Evolutionary conservation across 2,113 vertebrate genomes (phyloP).

Genomic region (Nothoprocta perdicaria): DNA sequence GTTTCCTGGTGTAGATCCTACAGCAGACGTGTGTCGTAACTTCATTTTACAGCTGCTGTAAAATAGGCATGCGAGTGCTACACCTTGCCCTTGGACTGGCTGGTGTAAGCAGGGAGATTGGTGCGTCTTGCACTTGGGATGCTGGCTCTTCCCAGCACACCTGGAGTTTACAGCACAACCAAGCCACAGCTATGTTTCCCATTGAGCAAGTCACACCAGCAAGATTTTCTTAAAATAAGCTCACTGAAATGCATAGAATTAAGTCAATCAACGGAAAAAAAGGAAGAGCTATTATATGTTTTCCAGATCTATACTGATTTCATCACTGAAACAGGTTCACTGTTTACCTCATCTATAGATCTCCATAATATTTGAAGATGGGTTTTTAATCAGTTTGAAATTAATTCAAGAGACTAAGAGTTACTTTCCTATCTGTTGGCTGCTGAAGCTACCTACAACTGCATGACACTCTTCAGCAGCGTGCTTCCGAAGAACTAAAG

Average conservation of each 20-base stretch:
- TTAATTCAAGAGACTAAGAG: not conserved
- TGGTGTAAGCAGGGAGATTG: not conserved
- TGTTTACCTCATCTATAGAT: not conserved
- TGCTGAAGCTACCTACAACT: not conserved
- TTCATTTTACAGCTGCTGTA: no score
- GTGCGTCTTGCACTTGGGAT: fast-evolving
- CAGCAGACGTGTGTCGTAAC: fast-evolving
- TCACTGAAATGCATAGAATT: not conserved
- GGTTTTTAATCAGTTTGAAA: not conserved
- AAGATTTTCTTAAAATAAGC: not conserved
- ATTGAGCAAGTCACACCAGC: fast-evolving
- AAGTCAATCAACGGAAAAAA: not conserved
- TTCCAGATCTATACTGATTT: not conserved
- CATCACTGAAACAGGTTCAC: not conserved
- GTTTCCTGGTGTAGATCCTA: no score
- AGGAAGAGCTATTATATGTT: not conserved
- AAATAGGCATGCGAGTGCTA: fast-evolving
- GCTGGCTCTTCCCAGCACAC: not conserved
- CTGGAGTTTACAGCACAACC: not conserved
- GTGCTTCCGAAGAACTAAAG: not conserved
- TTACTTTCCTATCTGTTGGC: not conserved
- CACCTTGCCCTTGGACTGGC: not conserved
- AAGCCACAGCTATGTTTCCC: not conserved
- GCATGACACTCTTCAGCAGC: fast-evolving
- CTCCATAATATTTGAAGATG: not conserved